Conservation (phyloP, 37 sponge, comb jelly and placozoan species). For the Beroe ovata region DNA sequence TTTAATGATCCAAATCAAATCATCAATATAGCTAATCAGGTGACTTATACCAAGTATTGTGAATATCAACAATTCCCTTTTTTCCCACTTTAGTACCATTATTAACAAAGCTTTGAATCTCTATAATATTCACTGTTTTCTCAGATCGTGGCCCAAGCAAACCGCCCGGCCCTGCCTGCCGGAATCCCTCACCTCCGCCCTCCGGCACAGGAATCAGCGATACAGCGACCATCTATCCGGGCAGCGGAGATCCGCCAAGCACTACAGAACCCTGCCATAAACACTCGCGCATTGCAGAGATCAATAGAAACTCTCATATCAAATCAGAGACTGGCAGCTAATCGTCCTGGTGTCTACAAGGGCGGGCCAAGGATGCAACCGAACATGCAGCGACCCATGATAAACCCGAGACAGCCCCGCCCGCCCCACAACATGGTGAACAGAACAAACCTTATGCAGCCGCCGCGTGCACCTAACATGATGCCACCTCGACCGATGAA, state of each 20-base stretch:
- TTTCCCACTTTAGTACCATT: too few species aligned
- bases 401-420: neutral
- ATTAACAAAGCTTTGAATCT: too few species aligned
- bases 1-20: constrained; percentile 31
- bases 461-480: neutral
- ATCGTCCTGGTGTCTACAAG: neutral
- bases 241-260: neutral
- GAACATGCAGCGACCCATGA: neutral
- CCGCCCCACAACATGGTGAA: neutral
- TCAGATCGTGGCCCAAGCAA: neutral
- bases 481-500: neutral
- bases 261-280: neutral
- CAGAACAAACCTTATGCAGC: neutral
- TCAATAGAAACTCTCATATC: constrained; percentile 10
- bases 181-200: constrained; percentile 15
- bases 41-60: too few species aligned
- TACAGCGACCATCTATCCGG: neutral
- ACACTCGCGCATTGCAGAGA: neutral
- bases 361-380: neutral
- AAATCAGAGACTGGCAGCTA: constrained; percentile 6
- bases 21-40: too few species aligned
- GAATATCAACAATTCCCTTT: too few species aligned
- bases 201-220: neutral
- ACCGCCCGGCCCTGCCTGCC: neutral
- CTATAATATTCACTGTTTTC: too few species aligned